Evolutionary conservation across 2,113 vertebrate genomes (phyloP).

Genomic region (Leptodactylus fuscus): DNA sequence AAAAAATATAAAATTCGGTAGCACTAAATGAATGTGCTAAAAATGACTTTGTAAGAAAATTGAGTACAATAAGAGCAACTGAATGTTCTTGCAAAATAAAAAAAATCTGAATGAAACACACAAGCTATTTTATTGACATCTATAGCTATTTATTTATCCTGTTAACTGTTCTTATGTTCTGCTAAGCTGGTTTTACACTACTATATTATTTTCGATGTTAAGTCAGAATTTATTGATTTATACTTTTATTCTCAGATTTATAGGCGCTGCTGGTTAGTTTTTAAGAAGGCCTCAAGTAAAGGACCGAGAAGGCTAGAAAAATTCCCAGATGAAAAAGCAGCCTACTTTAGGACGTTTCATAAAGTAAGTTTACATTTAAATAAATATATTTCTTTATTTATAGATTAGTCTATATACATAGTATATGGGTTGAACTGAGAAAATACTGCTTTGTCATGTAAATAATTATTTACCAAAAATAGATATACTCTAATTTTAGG

Average conservation of each 20-base stretch:
- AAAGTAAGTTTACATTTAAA: constrained; percentile 78
- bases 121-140: too few relatives aligned
- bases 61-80: too few relatives aligned
- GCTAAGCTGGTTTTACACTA: neutral
- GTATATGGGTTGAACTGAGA: neutral
- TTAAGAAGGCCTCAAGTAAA: constrained; percentile 99
- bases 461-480: too few relatives aligned
- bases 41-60: too few relatives aligned
- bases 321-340: constrained; percentile 98
- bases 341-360: constrained; percentile 97
- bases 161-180: neutral
- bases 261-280: constrained; percentile 96
- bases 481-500: too few relatives aligned
- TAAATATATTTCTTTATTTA: too few relatives aligned
- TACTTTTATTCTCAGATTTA: constrained; percentile 86
- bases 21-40: too few relatives aligned
- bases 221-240: neutral
- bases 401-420: neutral
- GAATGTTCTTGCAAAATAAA: too few relatives aligned
- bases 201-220: neutral
- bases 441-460: too few relatives aligned
- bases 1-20: too few relatives aligned
- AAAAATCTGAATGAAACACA: too few relatives aligned
- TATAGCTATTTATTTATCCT: neutral
- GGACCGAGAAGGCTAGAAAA: constrained; percentile 95